Evolutionary conservation across 1,140 invertebrate genomes (phyloP), one percentile per base, ranked within the genome.

Genomic region (Pseudomyrmex concolor): DNA sequence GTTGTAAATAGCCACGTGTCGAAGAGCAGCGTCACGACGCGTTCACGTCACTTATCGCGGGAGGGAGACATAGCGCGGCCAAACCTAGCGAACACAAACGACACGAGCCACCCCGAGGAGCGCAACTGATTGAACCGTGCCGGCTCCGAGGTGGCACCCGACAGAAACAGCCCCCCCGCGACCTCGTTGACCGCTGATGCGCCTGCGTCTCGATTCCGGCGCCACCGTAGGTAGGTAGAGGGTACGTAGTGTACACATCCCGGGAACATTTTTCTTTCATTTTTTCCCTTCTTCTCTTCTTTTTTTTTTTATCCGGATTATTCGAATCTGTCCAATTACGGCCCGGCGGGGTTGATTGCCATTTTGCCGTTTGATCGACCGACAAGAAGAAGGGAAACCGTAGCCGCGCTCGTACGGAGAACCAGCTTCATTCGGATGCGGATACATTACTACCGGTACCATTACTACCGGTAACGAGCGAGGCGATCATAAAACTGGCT

Each of bases 31-130:
- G 74, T 63, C 67, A 84, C 76, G 77, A 78, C 34, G 55, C 66
- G 57, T 25, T 45, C 43, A 22, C 64, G n/a, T 59, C 57, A 45
- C 22, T 34, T 34, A 45, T n/a, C 22, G 73, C 22, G 60, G 19
- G 9, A 12, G 19, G 45, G 78, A n/a, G 60, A 13, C 73, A 74
- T 45, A 19, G 43, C 5, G 5, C 5, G 34, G 34, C 34, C 34
- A 1, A 34, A 34, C 34, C 34, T 5, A 57, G 57, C 67, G 34
- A 45, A n/a, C 74, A n/a, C 82, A 85, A 78, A 2, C 72, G 22
- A 64, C 80, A 45, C 83, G 74, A 87, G 83, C 82, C 82, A 87
- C 85, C 86, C 86, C 85, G 86, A 87, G 25, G 5, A 34, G 70
- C 81, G 68, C 86, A 67, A 87, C 86, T 87, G 85, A 87, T 85